Evolutionary conservation across 1,140 invertebrate species (phyloP).

Genomic region (Eupeodes corollae): DNA sequence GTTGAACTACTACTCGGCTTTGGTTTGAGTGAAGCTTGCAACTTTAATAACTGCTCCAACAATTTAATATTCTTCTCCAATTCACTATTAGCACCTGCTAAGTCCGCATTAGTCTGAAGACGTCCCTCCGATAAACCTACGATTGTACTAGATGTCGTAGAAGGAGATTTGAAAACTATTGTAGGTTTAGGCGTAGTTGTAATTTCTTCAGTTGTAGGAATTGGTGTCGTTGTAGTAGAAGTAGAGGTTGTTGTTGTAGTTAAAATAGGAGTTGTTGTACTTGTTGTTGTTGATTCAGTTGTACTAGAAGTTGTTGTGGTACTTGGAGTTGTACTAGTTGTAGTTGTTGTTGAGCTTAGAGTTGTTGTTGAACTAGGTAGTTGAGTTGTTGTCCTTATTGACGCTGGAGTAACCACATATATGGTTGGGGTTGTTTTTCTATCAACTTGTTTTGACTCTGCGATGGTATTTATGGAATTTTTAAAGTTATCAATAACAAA

Average conservation of each 20-base stretch:
- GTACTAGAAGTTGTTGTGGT: constrained; percentile 13
- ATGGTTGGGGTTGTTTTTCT: too few relatives aligned
- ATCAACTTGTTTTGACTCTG: too few relatives aligned
- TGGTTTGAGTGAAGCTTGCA: not conserved
- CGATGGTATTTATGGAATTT: too few relatives aligned
- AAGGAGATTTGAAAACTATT: constrained; percentile 7
- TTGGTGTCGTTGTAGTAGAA: too few relatives aligned
- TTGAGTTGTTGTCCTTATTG: constrained; percentile 24
- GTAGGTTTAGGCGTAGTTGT: constrained; percentile 8
- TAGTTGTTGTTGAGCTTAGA: constrained; percentile 24
- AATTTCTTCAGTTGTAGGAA: not conserved
- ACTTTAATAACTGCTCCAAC: not conserved
- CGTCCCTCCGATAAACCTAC: not conserved
- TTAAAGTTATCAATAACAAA: too few relatives aligned
- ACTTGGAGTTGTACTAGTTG: constrained; percentile 17
- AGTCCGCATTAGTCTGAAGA: too few relatives aligned
- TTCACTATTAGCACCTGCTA: not conserved
- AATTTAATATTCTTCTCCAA: not conserved
- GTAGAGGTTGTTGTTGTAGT: too few relatives aligned
- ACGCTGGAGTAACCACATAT: not conserved
- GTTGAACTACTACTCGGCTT: not conserved
- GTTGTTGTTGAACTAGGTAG: constrained; percentile 14
- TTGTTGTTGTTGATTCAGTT: not conserved
- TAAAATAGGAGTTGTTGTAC: too few relatives aligned
- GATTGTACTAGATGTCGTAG: constrained; percentile 8